Evolutionary conservation across 2,797 vertebrate species (phyloP), one percentile per base, ranked within the genome.

Genomic region (Trachurus trachurus): DNA sequence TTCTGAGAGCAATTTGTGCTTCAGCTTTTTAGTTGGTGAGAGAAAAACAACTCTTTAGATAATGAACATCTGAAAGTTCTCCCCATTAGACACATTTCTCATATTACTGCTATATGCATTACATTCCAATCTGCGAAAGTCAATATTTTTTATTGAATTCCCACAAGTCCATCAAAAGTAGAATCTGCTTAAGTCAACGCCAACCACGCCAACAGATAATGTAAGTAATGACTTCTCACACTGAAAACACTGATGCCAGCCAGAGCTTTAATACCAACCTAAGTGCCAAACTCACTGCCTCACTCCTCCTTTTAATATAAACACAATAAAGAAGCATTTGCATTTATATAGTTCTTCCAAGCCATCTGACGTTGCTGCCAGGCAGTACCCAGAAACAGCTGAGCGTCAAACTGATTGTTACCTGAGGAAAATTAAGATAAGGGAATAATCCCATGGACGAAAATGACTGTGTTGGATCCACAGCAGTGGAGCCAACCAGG

Each of bases 291-390:
- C 84, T 74, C 65, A 34, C 76, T 75, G 77, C 72, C 63, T 81
- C 82, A 74, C 71, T 90, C 84, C 82, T 87, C 76, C 70, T 90
- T 93, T 93, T 93, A 92, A 95, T 95, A 93, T 92, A 93, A 95
- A 95, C 93, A 94, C 90, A 93, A 93, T 94, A 94, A 93, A 93
- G 81, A 86, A 88, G 62, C 74, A 96, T 95, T 96, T 95, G 94
- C 95, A 96, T 96, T 94, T 96, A 95, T 95, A 96, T 96, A 88
- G 94, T 92, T 93, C 92, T 89, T 90, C 84, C 87, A 91, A 84
- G 83, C 63, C 72, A 74, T 85, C 87, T 88, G 82, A 87, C 81
- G 76, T 82, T 81, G 84, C 88, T 89, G 84, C 61, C 81, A 88
- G 84, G 84, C 81, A 73, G 61, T 81, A 84, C 76, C 82, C 76